A percentile compares a stretch with the other conserved stretches of the same genome.
phyloP scores from a whole-genome alignment of 53 echinoderm and acorn worm species.

The Glandiceps talaboti region DNA sequence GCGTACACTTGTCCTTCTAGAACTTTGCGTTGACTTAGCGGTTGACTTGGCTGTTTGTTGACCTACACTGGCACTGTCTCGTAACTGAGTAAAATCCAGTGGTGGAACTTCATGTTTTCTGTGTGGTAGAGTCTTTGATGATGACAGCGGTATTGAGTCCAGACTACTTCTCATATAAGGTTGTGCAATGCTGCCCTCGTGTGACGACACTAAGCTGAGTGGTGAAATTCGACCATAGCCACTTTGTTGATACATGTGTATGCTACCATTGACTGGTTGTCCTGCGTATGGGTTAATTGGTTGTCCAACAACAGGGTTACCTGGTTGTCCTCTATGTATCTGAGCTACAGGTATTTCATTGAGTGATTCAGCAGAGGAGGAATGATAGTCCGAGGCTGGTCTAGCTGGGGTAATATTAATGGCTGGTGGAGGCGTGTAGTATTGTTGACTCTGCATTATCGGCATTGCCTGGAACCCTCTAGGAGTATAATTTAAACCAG shows the following conservation, averaged over 20 bases:
- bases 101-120: constrained; percentile 17
- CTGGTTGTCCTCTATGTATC: not conserved
- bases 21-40: not conserved
- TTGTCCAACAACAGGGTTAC: too few relatives aligned
- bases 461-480: constrained; percentile 29
- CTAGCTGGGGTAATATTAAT: constrained; percentile 50
- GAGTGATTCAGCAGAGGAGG: constrained; percentile 81
- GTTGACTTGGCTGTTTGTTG: not conserved
- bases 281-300: too few relatives aligned
- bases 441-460: constrained; percentile 29
- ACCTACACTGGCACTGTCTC: constrained; percentile 2
- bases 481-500: not conserved
- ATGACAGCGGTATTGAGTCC: not conserved
- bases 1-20: not conserved
- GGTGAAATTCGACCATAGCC: not conserved
- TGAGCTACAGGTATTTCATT: constrained; percentile 42
- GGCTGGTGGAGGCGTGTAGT: not conserved
- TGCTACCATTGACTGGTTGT: not conserved
- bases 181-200: not conserved
- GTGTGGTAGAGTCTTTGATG: not conserved
- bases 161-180: not conserved
- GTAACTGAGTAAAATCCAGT: constrained; percentile 10
- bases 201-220: not conserved
- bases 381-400: constrained; percentile 54
- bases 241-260: not conserved